Base-by-base conservation (phyloP, 2,113 vertebrate species). In the Melanotaenia duboulayi region DNA sequence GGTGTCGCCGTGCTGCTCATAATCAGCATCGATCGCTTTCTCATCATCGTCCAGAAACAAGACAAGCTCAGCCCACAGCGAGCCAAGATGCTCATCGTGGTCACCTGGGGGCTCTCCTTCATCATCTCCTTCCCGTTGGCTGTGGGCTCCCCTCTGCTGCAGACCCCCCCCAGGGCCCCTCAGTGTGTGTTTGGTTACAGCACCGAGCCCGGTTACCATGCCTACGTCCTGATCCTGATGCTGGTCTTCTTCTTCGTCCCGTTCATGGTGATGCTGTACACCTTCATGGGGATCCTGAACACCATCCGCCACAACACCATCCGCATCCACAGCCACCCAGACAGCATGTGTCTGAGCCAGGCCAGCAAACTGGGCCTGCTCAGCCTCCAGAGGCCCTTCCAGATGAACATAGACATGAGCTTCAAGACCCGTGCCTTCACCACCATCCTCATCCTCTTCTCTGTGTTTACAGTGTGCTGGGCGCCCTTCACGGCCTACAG, bases 401-500 rank as follows among this genome's bases (percentile, higher is more conserved):
- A 98, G 74, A 95, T 98, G 94, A 98, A 96, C 91, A 93, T 99
- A 17, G 97, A 99, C 94, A 97, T 99, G 96, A 97, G 97, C 94
- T 99, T 99, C 94, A 99, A 99, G 94, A 99, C 98, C 13, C 98
- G 98, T 96, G 98, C 98, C 95, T 99, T 99, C 93, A 96, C 96
- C 89, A 99, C 98, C 91, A 99, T 99, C 87, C 94, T 99, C 92
- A 96, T 99, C 92, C 95, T 99, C 71, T 99, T 99, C 85, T 95
- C 96, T 0, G 96, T 99, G 78, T 99, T 97, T 92, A 96, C 96
- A 49, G 91, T 96, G 70, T 98, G 97, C 92, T 98, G 96, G 96
- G 96, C 95, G 0, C 97, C 97, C 0, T 98, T 98, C 85, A 95
- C 97, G 72, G 94, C 96, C 67, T 99, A 97, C 87, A 97, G 96